Base-by-base conservation (phyloP, 2,113 vertebrate genomes). In the Eolophus roseicapilla region DNA sequence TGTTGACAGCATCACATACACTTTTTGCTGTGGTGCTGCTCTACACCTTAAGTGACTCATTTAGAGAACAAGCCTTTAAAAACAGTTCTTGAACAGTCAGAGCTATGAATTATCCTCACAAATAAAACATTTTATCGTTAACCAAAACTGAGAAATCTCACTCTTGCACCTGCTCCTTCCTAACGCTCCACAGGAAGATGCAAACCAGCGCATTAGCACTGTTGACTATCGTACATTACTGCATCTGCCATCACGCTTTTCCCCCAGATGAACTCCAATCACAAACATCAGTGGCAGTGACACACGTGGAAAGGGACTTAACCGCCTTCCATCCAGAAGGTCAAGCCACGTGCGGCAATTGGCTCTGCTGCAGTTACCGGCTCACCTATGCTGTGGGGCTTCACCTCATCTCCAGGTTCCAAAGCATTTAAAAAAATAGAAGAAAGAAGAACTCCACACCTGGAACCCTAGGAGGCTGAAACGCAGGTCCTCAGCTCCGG, bases 1-100 rank as follows among this genome's bases (percentile, higher is more conserved):
- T 27, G 19, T 10, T 6, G 3, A 55, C 3, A 91, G 23, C 39
- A 78, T 13, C 0, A 0, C 11, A 19, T 28, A 17, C 67, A 8
- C 50, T 64, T 69, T 60, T 37, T 13, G 69, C 60, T 28, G 28
- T 49, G 50, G 50, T 59, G 44, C 43, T 68, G 33, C 49, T 59
- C 3, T 3, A 20, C 18, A 21, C 57, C 6, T 76, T 18, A 25
- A 84, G n/a, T 0, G 1, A 59, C 46, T 53, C 4, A 57, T 76
- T 68, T 20, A 67, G 39, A 55, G 31, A 92, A 59, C 7, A 33
- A 31, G 15, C 37, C 20, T 77, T 29, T 47, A 92, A 68, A 81
- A 78, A 23, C 20, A 67, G 28, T 13, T 95, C 3, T 6, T 24
- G 5, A 82, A 64, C 9, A 3, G 35, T 63, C 37, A 59, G 77